Base-by-base conservation (phyloP, 2,113 vertebrate genomes). In the Boulengerochromis microlepis region DNA sequence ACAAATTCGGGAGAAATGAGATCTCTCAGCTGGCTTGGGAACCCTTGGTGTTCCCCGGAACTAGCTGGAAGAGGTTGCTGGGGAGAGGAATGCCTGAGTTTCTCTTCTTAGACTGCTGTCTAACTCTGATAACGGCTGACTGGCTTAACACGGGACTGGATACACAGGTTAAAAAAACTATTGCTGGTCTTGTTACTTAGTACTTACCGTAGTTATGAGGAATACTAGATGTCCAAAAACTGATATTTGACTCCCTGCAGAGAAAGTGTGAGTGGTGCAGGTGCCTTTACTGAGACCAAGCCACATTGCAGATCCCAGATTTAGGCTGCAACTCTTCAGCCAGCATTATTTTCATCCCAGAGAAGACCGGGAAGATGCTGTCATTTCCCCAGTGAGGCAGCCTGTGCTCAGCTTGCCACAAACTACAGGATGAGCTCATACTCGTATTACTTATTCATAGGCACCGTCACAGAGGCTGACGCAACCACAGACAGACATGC, bases 351-450 rank as follows among this genome's bases (percentile, higher is more conserved):
- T 12, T 85, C 47, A 6, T 90, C 90, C 84, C 69, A 69, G 56
- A 7, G 18, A 45, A 81, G 59, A 81, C 57, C 8, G 16, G 18
- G 80, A 45, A 80, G 86, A 95, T 94, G 93, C 45, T 87, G 90
- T 95, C 89, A 94, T 94, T 89, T 88, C 94, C 92, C 92, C 88
- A 56, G 87, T 74, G 93, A 91, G 87, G 81, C 80, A 4, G 81
- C 24, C 88, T 87, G 82, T 7, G 59, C 89, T 91, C 80, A 76
- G 92, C 74, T 80, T 50, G 83, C 93, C 90, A 85, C 90, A 91
- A 89, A 88, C 92, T 90, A 80, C 90, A 87, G 84, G 57, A 94
- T 96, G 94, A 96, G 91, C 92, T 96, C 94, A 96, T 94, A 18
- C 80, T 38, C 52, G 4, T 54, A 87, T 95, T 90, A 95, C 88